These are phyloP conservation scores for Pogonus chalceus DNA, from an alignment of 1,140 invertebrate genomes.

Conservation along the genomic window DNA sequence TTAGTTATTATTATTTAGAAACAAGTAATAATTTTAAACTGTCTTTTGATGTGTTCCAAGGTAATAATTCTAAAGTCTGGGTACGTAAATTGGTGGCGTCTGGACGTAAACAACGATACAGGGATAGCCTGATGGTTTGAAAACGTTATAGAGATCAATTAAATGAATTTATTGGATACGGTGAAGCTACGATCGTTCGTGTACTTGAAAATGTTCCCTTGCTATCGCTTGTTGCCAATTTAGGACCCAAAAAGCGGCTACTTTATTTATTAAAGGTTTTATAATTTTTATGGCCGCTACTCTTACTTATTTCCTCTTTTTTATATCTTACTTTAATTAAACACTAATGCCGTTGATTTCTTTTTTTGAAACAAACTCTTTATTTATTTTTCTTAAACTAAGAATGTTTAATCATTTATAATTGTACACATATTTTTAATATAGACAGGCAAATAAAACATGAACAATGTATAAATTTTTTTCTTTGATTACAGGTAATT, in stretches of 20 bases:
- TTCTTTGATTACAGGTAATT: too few species aligned
- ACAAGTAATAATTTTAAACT: not conserved
- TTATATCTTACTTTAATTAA: too few species aligned
- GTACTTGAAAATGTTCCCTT: not conserved
- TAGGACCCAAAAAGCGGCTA: not conserved
- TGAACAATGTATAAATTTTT: too few species aligned
- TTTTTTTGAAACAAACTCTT: too few species aligned
- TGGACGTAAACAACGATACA: slow-evolving; percentile 1
- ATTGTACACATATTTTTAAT: too few species aligned
- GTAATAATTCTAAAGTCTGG: not conserved
- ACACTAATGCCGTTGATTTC: too few species aligned
- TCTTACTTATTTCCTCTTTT: too few species aligned
- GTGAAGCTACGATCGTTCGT: not conserved
- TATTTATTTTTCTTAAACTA: too few species aligned
- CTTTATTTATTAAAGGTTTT: not conserved
- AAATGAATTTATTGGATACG: not conserved
- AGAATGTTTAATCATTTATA: too few species aligned
- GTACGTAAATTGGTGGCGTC: not conserved
- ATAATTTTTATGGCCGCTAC: not conserved
- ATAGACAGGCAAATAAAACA: too few species aligned
- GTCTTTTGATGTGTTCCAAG: not conserved
- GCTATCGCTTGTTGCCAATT: too few species aligned
- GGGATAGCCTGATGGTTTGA: not conserved
- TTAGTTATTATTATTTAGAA: too few species aligned
- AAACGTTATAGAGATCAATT: slow-evolving; percentile 3